These are phyloP conservation scores for Cyprinodon diabolis DNA, from an alignment of 2,797 vertebrate genomes.

Conservation along the genomic window DNA sequence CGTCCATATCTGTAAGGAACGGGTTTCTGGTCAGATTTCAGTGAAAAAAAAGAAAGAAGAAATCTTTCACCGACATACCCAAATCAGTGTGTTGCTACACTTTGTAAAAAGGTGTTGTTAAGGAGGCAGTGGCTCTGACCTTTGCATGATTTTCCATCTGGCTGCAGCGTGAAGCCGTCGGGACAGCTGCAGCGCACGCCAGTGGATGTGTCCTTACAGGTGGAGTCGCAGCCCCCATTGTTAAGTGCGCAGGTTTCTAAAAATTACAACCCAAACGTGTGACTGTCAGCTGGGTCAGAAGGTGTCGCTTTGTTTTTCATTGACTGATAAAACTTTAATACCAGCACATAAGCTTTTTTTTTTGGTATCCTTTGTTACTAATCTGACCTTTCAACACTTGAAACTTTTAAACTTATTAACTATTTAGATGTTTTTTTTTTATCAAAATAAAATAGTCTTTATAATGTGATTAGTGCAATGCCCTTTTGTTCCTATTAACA, in stretches of 20 bases:
- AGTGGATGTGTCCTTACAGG: slow-evolving; percentile 97
- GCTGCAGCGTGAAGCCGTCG: slow-evolving; percentile 92
- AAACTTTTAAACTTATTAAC: background rate
- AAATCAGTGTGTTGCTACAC: background rate
- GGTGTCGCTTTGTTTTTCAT: background rate
- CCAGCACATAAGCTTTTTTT: slow-evolving; percentile 10
- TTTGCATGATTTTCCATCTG: slow-evolving; percentile 97
- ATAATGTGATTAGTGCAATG: background rate
- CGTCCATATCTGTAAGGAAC: slow-evolving; percentile 89
- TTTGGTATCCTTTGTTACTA: background rate
- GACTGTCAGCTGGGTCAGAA: slow-evolving; percentile 5
- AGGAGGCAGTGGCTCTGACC: slow-evolving; percentile 74
- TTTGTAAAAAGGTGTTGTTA: background rate
- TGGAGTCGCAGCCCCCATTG: slow-evolving; percentile 97
- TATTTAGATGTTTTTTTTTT: background rate
- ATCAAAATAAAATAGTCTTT: background rate
- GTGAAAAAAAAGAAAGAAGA: background rate
- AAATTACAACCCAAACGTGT: slow-evolving; percentile 46
- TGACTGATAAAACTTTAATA: slow-evolving; percentile 7
- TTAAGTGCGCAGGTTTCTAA: slow-evolving; percentile 97
- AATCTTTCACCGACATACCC: background rate
- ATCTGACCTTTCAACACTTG: background rate
- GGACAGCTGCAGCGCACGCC: slow-evolving; percentile 98
- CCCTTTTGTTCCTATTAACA: background rate
- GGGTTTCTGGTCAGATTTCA: slow-evolving; percentile 6